Evolutionary conservation across 2,888 invertebrate genomes (phyloP).

Genomic region (Pristionchus fissidentatus): DNA sequence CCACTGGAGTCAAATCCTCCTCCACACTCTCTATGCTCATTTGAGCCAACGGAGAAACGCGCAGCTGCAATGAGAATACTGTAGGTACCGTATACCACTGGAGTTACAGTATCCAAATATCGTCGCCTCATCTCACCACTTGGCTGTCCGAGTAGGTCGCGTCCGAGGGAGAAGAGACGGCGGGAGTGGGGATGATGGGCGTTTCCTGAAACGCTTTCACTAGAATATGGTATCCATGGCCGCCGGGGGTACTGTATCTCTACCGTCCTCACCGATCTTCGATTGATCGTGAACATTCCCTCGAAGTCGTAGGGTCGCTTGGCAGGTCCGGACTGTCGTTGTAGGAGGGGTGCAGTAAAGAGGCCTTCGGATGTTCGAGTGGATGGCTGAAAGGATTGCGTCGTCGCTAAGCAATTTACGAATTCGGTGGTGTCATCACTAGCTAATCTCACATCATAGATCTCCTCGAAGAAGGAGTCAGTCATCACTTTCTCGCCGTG

Average conservation of each 20-base stretch:
- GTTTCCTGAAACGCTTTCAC: background rate
- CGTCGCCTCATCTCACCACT: too few relatives aligned
- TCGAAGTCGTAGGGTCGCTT: conserved; percentile 22
- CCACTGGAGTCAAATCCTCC: background rate
- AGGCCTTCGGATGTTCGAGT: conserved; percentile 2
- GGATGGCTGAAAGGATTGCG: background rate
- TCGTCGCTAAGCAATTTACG: too few relatives aligned
- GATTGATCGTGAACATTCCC: conserved; percentile 12
- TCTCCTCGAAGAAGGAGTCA: conserved; percentile 18
- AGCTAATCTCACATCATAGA: background rate
- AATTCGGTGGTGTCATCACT: background rate
- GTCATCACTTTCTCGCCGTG: conserved; percentile 30
- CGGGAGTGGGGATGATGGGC: conserved; percentile 19
- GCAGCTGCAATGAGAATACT: background rate
- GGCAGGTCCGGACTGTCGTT: conserved; percentile 10
- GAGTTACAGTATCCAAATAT: background rate
- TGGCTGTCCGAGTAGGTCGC: background rate
- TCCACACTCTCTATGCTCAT: background rate
- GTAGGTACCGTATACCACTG: background rate
- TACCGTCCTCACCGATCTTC: conserved; percentile 36
- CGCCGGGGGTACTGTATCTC: too few relatives aligned
- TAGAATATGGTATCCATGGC: background rate
- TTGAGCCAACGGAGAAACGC: background rate
- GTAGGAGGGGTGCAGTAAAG: background rate
- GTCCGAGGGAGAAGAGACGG: conserved; percentile 15